Evolutionary conservation across 2,113 vertebrate species (phyloP).

Genomic region (Electrona antarctica): DNA sequence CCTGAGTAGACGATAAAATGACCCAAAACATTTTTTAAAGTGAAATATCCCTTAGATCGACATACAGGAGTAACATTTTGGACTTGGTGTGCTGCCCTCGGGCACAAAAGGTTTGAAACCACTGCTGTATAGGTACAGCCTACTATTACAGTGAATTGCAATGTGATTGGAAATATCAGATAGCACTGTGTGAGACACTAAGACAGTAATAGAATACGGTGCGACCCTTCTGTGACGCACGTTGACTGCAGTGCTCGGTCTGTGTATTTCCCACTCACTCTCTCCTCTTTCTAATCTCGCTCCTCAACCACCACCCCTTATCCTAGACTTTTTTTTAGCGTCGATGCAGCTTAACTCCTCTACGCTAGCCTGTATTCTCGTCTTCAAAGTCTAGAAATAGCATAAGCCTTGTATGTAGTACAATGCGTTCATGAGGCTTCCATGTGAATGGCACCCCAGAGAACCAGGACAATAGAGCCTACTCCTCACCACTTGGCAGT

Average conservation of each 20-base stretch:
- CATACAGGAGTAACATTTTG: too few relatives aligned
- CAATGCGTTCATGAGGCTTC: too few relatives aligned
- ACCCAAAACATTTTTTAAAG: too few relatives aligned
- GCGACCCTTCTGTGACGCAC: background rate
- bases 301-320: background rate
- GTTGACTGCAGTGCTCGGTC: background rate
- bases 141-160: constrained; percentile 44
- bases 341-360: constrained; percentile 3
- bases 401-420: background rate
- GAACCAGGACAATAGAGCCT: too few relatives aligned
- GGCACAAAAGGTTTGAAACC: too few relatives aligned
- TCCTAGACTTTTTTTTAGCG: constrained; percentile 26
- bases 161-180: constrained; percentile 45
- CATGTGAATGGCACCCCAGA: too few relatives aligned
- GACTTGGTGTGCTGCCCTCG: too few relatives aligned
- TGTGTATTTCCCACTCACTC: constrained; percentile 1
- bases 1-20: too few relatives aligned
- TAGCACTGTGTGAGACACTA: background rate
- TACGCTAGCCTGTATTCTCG: constrained; percentile 4
- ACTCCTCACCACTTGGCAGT: too few relatives aligned
- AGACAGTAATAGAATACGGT: constrained; percentile 34
- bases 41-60: too few relatives aligned
- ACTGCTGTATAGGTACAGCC: constrained; percentile 21
- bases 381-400: constrained; percentile 36
- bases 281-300: background rate